Percentiles rank a stretch among this genome's conserved stretches.
Conservation (phyloP, 2,888 invertebrate species). For the Callyntrura sp. region DNA sequence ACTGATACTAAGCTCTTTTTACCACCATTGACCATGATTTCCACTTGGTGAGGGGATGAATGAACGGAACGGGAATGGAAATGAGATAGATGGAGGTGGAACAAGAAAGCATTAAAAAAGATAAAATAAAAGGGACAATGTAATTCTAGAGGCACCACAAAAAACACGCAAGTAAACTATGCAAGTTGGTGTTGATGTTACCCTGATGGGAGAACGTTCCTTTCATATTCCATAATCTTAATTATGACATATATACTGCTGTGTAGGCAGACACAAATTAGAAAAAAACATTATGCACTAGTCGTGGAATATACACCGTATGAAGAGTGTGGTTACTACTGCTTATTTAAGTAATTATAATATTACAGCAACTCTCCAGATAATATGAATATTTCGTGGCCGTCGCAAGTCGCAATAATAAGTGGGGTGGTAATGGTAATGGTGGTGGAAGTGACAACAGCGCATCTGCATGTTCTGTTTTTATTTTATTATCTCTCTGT, state of each 20-base stretch:
- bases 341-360: neutral
- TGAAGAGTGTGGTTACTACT: too few relatives aligned
- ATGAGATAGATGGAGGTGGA: constrained; percentile 4
- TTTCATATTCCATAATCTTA: neutral
- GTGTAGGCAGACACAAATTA: too few relatives aligned
- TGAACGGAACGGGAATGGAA: constrained; percentile 17
- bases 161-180: too few relatives aligned
- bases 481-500: too few relatives aligned
- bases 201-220: too few relatives aligned
- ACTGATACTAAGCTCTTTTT: too few relatives aligned
- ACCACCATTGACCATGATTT: too few relatives aligned
- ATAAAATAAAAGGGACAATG: neutral
- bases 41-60: neutral
- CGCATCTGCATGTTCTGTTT: too few relatives aligned
- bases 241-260: neutral
- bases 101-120: neutral
- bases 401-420: neutral
- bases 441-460: neutral
- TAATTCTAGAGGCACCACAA: too few relatives aligned
- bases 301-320: too few relatives aligned
- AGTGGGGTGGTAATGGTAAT: neutral
- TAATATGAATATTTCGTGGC: neutral
- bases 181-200: too few relatives aligned
- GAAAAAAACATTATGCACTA: neutral
- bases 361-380: neutral